Evolutionary conservation across 2,797 vertebrate species (phyloP).

Genomic region (Eleutherodactylus coqui): DNA sequence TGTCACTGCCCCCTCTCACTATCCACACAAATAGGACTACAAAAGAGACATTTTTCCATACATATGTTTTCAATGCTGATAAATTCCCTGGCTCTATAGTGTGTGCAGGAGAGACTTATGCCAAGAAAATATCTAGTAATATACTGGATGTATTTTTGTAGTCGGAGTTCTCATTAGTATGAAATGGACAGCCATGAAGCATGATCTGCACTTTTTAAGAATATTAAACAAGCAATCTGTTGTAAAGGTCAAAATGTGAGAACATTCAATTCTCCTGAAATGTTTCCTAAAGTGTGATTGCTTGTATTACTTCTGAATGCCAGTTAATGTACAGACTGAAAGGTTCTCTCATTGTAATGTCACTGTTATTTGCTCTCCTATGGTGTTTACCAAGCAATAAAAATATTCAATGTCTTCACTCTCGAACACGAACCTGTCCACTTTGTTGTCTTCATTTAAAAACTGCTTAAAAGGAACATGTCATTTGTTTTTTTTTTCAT

Average conservation of each 20-base stretch:
- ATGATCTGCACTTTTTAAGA: not conserved
- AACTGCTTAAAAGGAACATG: not conserved
- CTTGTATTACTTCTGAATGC: slow-evolving; percentile 31
- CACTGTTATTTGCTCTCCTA: slow-evolving; percentile 22
- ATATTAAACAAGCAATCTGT: slow-evolving; percentile 20
- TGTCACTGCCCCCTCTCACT: no score
- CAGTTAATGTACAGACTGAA: slow-evolving; percentile 22
- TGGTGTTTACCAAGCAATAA: slow-evolving; percentile 25
- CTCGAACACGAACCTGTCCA: not conserved
- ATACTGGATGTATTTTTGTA: not conserved
- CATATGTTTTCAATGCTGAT: not conserved
- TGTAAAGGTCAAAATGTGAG: slow-evolving; percentile 31
- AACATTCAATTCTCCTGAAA: slow-evolving; percentile 30
- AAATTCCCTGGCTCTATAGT: not conserved
- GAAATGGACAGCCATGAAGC: not conserved
- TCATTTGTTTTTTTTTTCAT: not conserved
- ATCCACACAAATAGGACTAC: no score
- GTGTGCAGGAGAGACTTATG: not conserved
- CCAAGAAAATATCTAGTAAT: not conserved
- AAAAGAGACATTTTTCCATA: no score
- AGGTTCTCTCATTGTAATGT: not conserved
- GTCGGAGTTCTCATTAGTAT: not conserved
- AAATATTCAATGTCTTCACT: slow-evolving; percentile 9
- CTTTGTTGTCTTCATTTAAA: not conserved
- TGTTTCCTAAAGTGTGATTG: slow-evolving; percentile 32